A percentile compares a stretch with the other conserved stretches of the same genome.
These are phyloP conservation scores for Leptopilina syphax DNA, from an alignment of 2,888 invertebrate genomes.

Conservation along the genomic window DNA sequence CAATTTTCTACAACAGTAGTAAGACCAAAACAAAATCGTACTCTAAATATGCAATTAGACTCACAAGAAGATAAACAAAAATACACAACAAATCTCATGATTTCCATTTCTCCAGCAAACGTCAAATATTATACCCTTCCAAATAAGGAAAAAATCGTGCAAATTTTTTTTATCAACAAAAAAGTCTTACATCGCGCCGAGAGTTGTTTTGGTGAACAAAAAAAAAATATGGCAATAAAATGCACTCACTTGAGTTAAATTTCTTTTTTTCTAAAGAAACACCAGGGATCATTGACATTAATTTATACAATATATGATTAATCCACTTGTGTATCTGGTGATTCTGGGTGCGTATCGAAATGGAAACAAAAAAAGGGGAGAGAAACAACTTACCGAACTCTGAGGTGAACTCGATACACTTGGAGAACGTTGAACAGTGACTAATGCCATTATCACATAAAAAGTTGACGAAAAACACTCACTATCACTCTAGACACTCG, in stretches of 20 bases:
- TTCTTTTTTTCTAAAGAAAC: background rate
- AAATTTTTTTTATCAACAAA: background rate
- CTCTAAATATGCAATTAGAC: background rate
- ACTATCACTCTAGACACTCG: slow-evolving; percentile 63
- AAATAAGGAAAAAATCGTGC: slow-evolving; percentile 63
- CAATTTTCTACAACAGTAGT: background rate
- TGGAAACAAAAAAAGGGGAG: slow-evolving; percentile 41
- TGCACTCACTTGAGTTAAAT: background rate
- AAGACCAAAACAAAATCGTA: no score
- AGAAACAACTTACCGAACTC: slow-evolving; percentile 78
- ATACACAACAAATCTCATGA: slow-evolving; percentile 33
- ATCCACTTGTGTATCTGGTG: slow-evolving; percentile 2
- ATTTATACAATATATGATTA: background rate
- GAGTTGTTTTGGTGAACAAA: background rate
- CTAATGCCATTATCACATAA: slow-evolving; percentile 81
- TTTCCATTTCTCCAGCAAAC: slow-evolving; percentile 59
- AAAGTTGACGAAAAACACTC: slow-evolving; percentile 70
- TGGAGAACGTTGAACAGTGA: slow-evolving; percentile 86
- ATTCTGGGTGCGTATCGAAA: slow-evolving; percentile 20
- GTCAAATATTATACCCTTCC: slow-evolving; percentile 61
- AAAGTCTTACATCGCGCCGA: background rate
- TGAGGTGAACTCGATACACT: slow-evolving; percentile 83
- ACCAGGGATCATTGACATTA: slow-evolving; percentile 30
- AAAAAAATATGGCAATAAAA: background rate
- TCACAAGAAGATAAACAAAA: slow-evolving; percentile 10